Evolutionary conservation across 2,888 invertebrate genomes (phyloP).

Genomic region (Noctua janthe): DNA sequence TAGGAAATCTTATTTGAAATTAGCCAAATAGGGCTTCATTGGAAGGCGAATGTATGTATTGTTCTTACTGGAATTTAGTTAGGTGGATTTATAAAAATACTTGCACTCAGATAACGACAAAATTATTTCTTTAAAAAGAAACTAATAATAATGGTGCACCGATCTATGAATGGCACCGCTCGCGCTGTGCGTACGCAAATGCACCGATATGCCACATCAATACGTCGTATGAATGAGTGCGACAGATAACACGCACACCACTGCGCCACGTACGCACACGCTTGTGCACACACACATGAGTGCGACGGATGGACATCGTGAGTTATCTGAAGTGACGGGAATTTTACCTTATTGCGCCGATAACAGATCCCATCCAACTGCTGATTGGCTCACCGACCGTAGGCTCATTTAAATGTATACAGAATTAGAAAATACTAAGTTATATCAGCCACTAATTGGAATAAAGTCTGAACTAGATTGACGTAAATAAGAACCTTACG

Average conservation of each 20-base stretch:
- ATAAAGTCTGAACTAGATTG: conserved; percentile 32
- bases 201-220: conserved; percentile 51
- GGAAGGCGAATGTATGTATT: not conserved
- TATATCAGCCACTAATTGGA: conserved; percentile 31
- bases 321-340: conserved; percentile 62
- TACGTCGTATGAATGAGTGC: conserved; percentile 69
- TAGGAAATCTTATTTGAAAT: not conserved
- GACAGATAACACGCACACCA: conserved; percentile 68
- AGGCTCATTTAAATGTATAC: conserved; percentile 15
- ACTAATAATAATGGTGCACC: conserved; percentile 46
- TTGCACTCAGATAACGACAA: not conserved
- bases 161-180: conserved; percentile 70
- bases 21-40: too few species aligned
- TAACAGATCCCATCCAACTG: conserved; percentile 46
- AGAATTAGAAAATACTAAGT: conserved; percentile 26
- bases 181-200: conserved; percentile 63
- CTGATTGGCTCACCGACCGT: conserved; percentile 49
- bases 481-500: conserved; percentile 10
- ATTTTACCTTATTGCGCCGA: conserved; percentile 69
- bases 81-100: not conserved
- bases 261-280: conserved; percentile 13
- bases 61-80: not conserved
- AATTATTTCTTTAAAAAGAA: not conserved
- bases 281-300: conserved; percentile 40
- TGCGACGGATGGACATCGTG: conserved; percentile 25